Percentiles rank a stretch among this genome's conserved stretches.
Conservation (phyloP, 2,888 invertebrate species). For the Gortyna flavago region DNA sequence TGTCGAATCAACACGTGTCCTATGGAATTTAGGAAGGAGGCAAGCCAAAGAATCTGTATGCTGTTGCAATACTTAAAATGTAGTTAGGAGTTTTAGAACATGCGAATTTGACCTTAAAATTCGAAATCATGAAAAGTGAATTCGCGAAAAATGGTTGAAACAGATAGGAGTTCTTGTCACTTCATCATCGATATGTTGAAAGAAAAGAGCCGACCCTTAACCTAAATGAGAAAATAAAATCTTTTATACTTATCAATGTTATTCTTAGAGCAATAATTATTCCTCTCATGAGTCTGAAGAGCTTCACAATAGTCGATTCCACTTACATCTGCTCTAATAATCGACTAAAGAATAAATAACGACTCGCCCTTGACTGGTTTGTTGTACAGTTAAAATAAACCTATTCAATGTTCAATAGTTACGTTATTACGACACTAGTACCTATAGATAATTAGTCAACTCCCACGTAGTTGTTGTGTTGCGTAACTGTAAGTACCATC, state of each 20-base stretch:
- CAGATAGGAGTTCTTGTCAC: no score
- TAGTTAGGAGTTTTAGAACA: no score
- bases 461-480: slow-evolving; percentile 65
- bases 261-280: slow-evolving; percentile 25
- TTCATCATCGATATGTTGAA: no score
- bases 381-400: slow-evolving; percentile 37
- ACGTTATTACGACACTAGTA: slow-evolving; percentile 65
- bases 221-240: slow-evolving; percentile 2
- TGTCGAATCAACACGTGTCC: no score
- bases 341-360: slow-evolving; percentile 31
- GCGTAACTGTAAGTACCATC: slow-evolving; percentile 66
- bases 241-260: slow-evolving; percentile 4
- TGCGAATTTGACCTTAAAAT: no score
- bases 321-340: slow-evolving; percentile 52
- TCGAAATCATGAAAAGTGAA: no score
- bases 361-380: slow-evolving; percentile 49
- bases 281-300: slow-evolving; percentile 13
- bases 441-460: slow-evolving; percentile 68
- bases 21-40: no score
- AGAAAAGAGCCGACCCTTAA: neutral
- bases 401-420: slow-evolving; percentile 34
- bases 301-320: slow-evolving; percentile 20
- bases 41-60: no score
- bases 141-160: no score
- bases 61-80: no score